These are phyloP conservation scores for Diachrysia chrysitis DNA, from an alignment of 2,888 invertebrate species.

Conservation along the genomic window DNA sequence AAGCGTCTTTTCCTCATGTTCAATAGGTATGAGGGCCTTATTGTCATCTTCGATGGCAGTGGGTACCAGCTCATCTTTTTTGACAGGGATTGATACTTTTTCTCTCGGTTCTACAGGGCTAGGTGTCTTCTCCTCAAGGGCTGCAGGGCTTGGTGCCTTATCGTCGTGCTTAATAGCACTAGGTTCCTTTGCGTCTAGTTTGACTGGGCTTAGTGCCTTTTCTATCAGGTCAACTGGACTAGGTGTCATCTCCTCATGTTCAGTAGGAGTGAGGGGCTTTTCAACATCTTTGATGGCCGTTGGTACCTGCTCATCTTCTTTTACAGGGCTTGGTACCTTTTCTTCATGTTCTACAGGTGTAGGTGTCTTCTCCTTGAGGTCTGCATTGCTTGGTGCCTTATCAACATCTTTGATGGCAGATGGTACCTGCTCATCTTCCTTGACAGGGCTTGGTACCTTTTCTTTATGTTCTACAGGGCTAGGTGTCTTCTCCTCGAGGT, in stretches of 20 bases:
- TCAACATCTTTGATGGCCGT: constrained; percentile 3
- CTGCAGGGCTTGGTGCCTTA: not conserved
- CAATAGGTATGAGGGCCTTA: constrained; percentile 8
- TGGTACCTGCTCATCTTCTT: constrained; percentile 3
- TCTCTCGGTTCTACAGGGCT: constrained; percentile 28
- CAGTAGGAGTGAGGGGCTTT: constrained; percentile 21
- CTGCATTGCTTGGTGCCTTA: constrained; percentile 7
- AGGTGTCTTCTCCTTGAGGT: constrained; percentile 14
- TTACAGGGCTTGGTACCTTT: not conserved
- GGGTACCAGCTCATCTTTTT: too few relatives aligned
- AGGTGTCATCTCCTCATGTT: constrained; percentile 8
- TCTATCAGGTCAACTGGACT: constrained; percentile 13
- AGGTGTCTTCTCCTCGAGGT: too few relatives aligned
- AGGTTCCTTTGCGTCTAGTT: not conserved
- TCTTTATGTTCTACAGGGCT: not conserved
- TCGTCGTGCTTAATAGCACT: constrained; percentile 10
- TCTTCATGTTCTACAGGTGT: constrained; percentile 17
- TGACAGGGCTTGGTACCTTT: constrained; percentile 15
- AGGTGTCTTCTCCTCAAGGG: constrained; percentile 10
- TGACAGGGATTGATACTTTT: constrained; percentile 28
- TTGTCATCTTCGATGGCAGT: too few relatives aligned
- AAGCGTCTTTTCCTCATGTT: constrained; percentile 26
- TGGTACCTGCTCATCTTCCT: constrained; percentile 19
- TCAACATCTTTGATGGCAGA: constrained; percentile 25
- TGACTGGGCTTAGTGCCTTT: not conserved